Conservation (phyloP, 2,113 vertebrate genomes). For the Rousettus leschenaultii region DNA sequence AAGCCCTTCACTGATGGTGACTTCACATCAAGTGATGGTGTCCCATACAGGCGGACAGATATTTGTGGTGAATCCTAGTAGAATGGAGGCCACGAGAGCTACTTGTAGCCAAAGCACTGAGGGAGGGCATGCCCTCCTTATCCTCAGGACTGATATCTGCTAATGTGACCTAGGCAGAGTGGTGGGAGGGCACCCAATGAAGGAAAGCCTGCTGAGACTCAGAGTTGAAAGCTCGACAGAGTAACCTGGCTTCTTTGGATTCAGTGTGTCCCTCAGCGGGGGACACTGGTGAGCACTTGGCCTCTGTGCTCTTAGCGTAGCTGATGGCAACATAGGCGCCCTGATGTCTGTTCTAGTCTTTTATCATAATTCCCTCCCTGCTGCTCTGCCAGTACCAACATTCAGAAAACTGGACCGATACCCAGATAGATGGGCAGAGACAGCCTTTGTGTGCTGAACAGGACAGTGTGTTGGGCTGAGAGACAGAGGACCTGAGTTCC, state of each 20-base stretch:
- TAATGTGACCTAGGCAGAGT: not conserved
- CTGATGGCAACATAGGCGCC: not conserved
- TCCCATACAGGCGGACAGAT: not conserved
- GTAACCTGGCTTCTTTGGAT: not conserved
- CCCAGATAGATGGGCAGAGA: not conserved
- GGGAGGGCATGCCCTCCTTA: not conserved
- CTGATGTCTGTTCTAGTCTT: not conserved
- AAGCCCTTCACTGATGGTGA: not conserved
- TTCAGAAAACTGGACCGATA: not conserved
- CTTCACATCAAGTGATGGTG: not conserved
- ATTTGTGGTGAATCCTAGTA: not conserved
- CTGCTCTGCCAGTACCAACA: not conserved
- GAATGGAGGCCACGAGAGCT: not conserved
- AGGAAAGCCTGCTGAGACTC: not conserved
- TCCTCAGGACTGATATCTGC: not conserved
- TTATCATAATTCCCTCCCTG: not conserved
- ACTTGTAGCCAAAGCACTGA: not conserved
- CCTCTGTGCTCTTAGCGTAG: not conserved
- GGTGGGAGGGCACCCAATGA: not conserved
- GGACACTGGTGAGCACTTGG: accelerated
- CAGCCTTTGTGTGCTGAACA: not conserved
- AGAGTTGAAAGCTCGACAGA: not conserved
- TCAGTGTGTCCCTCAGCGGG: not conserved
- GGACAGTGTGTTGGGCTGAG: not conserved
- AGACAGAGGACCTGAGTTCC: not conserved